phyloP scores from a whole-genome alignment of 1,140 invertebrate species.

The Drosophila kepulauana region DNA sequence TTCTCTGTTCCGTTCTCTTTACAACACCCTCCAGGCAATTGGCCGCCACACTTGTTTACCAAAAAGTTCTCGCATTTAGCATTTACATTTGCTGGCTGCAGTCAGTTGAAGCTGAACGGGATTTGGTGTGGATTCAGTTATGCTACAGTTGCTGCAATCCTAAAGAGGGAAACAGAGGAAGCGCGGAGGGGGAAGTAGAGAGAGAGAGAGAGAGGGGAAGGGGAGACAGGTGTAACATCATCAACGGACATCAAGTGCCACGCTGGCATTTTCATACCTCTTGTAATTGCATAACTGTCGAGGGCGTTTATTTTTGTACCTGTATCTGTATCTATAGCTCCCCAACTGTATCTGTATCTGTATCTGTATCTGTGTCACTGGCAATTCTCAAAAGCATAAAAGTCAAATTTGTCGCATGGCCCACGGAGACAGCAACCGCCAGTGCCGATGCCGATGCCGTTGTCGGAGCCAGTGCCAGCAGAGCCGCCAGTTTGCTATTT shows the following conservation, averaged over 20 bases:
- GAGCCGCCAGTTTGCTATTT: conserved; percentile 57
- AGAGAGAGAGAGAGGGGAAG: not conserved
- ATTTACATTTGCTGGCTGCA: conserved; percentile 29
- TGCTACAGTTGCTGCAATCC: conserved; percentile 9
- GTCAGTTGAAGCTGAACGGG: conserved; percentile 11
- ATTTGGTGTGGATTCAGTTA: conserved; percentile 18
- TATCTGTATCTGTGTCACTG: conserved; percentile 70
- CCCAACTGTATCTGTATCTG: conserved; percentile 12
- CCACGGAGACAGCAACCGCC: conserved; percentile 62
- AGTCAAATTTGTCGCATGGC: conserved; percentile 80
- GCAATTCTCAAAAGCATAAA: conserved; percentile 83
- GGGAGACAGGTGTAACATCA: conserved; percentile 34
- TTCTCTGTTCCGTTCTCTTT: conserved; percentile 1
- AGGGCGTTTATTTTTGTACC: conserved; percentile 27
- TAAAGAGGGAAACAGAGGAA: too few species aligned
- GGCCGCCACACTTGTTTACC: conserved; percentile 71
- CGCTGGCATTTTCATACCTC: conserved; percentile 54
- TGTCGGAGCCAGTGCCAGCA: conserved; percentile 23
- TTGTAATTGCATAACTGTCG: conserved; percentile 74
- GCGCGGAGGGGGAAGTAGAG: not conserved
- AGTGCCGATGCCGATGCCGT: not conserved
- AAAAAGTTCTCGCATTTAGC: conserved; percentile 74
- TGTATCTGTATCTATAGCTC: conserved; percentile 16
- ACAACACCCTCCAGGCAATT: conserved; percentile 51
- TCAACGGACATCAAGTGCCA: conserved; percentile 61